Evolutionary conservation across 2,797 vertebrate species (phyloP).

Genomic region (Eptatretus atami): DNA sequence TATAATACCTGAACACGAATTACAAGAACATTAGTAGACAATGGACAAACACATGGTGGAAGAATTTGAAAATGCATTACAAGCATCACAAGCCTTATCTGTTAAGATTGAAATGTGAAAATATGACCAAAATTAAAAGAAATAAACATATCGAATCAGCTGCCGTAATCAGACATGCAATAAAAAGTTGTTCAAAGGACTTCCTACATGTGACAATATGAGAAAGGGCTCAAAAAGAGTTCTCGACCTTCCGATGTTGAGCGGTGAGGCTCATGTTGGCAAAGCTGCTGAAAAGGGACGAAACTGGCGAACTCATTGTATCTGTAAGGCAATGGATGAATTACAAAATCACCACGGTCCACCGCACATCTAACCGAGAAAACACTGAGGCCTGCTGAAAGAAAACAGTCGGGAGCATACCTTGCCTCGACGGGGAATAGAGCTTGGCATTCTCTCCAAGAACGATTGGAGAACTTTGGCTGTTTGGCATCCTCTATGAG

Average conservation of each 20-base stretch:
- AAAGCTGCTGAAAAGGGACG: conserved; percentile 91
- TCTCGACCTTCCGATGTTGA: conserved; percentile 74
- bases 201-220: too few relatives aligned
- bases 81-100: too few relatives aligned
- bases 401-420: conserved; percentile 17
- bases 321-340: conserved; percentile 20
- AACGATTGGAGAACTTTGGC: conserved; percentile 93
- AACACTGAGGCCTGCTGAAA: too few relatives aligned
- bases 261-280: conserved; percentile 59
- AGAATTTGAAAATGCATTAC: too few relatives aligned
- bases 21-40: neutral
- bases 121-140: neutral
- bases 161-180: too few relatives aligned
- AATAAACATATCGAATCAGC: too few relatives aligned
- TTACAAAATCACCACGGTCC: too few relatives aligned
- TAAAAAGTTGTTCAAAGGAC: too few relatives aligned
- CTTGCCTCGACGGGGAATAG: conserved; percentile 35
- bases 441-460: conserved; percentile 96
- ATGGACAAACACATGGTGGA: neutral
- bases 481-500: conserved; percentile 67
- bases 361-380: too few relatives aligned
- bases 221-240: neutral
- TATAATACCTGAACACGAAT: too few relatives aligned
- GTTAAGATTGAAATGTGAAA: neutral
- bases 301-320: conserved; percentile 60